These are phyloP conservation scores for Tiphia femorata DNA, from an alignment of 2,888 invertebrate species.

Conservation along the genomic window DNA sequence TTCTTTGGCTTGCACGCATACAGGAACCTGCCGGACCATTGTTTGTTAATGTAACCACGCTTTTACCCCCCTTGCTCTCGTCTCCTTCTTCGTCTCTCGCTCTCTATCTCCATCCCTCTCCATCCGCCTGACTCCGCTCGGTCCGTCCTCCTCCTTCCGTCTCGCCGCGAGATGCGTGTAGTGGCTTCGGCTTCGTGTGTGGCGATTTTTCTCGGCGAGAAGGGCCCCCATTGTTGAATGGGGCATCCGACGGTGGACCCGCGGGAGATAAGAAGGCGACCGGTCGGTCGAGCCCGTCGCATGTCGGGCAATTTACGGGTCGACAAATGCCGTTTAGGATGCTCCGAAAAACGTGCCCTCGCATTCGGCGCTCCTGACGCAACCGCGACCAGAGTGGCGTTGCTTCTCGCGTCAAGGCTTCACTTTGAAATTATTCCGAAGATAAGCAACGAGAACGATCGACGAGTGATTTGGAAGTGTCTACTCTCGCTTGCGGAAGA, in stretches of 20 bases:
- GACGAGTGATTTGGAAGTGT: no score
- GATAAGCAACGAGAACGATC: no score
- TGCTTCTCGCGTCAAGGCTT: no score
- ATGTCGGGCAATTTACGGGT: neutral
- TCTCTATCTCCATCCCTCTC: neutral
- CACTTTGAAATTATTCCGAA: no score
- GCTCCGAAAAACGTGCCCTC: neutral
- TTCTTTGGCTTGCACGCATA: conserved; percentile 25
- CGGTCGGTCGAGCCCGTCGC: neutral
- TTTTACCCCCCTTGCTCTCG: no score
- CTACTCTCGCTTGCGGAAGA: no score
- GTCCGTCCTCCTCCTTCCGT: neutral
- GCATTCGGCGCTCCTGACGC: no score
- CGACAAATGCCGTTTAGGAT: neutral
- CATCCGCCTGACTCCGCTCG: neutral
- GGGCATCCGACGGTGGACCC: conserved; percentile 9
- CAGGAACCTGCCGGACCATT: conserved; percentile 48
- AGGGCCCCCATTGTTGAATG: conserved; percentile 32
- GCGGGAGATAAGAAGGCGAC: neutral
- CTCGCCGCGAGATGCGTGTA: conserved; percentile 15
- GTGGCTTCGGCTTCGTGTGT: conserved; percentile 34
- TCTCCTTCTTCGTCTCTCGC: conserved; percentile 32
- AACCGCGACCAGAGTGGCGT: no score
- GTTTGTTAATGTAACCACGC: conserved; percentile 59
- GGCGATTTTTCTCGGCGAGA: conserved; percentile 40